A percentile compares a stretch with the other conserved stretches of the same genome.
These are phyloP conservation scores for Melinaea menophilus DNA, from an alignment of 2,888 invertebrate species.

Conservation along the genomic window DNA sequence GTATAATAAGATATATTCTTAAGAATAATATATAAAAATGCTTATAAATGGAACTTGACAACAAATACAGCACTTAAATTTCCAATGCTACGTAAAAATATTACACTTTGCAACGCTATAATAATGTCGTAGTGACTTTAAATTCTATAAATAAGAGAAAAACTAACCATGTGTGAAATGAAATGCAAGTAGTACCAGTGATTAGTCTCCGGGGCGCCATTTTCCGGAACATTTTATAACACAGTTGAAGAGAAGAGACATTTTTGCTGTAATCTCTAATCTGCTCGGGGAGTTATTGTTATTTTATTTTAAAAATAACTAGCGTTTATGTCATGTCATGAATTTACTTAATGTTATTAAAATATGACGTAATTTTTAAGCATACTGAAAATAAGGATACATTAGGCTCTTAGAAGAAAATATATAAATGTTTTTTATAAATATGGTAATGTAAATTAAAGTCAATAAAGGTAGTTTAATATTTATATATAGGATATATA, in stretches of 20 bases:
- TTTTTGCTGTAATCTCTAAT: not conserved
- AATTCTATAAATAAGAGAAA: conserved; percentile 1
- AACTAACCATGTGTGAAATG: conserved; percentile 1
- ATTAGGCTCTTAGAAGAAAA: too few species aligned
- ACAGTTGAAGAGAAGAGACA: not conserved
- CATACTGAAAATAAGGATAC: too few species aligned
- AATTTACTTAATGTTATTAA: not conserved
- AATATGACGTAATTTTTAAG: not conserved
- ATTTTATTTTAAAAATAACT: not conserved
- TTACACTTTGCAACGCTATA: not conserved
- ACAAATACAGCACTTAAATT: too few species aligned
- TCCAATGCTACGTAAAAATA: not conserved
- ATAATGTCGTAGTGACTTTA: too few species aligned
- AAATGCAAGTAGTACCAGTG: conserved; percentile 1
- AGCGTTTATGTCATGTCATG: not conserved
- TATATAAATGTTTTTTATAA: too few species aligned
- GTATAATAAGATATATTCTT: too few species aligned
- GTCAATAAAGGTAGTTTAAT: too few species aligned
- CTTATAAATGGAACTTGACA: too few species aligned
- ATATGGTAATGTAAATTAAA: too few species aligned
- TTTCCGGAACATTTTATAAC: conserved; percentile 3
- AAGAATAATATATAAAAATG: too few species aligned
- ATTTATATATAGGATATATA: too few species aligned
- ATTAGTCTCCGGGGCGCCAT: conserved; percentile 1
- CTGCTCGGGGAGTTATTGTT: not conserved